A percentile compares a stretch with the other conserved stretches of the same genome.
Evolutionary conservation across 1,140 invertebrate species (phyloP).

Genomic region (Camponotus floridanus): DNA sequence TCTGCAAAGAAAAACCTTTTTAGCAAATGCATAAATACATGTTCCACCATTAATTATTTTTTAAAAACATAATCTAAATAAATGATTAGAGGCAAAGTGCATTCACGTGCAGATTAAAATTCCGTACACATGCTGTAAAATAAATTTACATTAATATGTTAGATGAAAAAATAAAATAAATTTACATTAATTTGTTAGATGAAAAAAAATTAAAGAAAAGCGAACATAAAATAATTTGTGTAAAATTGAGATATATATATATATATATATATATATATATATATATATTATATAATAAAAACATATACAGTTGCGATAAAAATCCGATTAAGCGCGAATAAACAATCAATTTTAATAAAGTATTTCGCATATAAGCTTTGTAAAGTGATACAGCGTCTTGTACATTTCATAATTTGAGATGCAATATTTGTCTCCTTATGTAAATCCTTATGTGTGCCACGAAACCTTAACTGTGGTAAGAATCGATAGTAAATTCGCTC

Average conservation of each 20-base stretch:
- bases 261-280: conserved; percentile 1
- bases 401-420: background rate
- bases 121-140: background rate
- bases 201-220: background rate
- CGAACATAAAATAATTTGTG: background rate
- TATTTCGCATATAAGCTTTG: background rate
- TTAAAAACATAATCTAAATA: background rate
- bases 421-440: background rate
- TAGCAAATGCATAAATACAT: no score
- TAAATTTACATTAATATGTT: background rate
- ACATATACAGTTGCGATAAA: background rate
- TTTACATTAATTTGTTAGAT: background rate
- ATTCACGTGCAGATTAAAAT: background rate
- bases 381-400: background rate
- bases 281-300: background rate
- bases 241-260: background rate
- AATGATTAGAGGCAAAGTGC: background rate
- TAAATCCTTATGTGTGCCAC: background rate
- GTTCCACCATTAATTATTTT: background rate
- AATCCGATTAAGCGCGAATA: background rate
- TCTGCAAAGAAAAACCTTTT: background rate
- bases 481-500: background rate
- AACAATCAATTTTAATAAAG: background rate
- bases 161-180: no score
- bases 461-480: background rate